Conservation (phyloP, 2,797 vertebrate species). For the Danio kyathit region DNA sequence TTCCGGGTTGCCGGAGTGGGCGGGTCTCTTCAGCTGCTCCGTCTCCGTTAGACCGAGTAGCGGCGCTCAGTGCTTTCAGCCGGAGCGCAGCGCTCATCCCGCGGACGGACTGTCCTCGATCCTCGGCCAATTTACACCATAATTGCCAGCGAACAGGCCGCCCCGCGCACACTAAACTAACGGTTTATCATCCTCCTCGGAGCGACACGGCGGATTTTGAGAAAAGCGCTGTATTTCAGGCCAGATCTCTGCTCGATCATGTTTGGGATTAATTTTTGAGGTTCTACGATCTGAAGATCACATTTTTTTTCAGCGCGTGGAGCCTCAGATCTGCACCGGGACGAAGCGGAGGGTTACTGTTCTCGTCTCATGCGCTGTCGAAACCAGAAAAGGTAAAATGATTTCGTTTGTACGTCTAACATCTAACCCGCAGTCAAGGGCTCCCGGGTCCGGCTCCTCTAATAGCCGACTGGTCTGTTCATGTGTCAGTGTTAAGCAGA, state of each 20-base stretch:
- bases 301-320: conserved; percentile 31
- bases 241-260: conserved; percentile 22
- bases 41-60: conserved; percentile 53
- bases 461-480: not conserved
- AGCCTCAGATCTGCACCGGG: conserved; percentile 24
- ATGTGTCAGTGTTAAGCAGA: conserved; percentile 25
- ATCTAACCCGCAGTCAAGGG: not conserved
- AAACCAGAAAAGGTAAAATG: conserved; percentile 20
- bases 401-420: not conserved
- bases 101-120: conserved; percentile 29
- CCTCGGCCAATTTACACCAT: conserved; percentile 34
- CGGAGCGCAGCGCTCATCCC: conserved; percentile 28
- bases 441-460: not conserved
- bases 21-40: conserved; percentile 49
- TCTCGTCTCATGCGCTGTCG: conserved; percentile 21
- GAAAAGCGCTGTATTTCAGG: conserved; percentile 9
- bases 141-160: conserved; percentile 17
- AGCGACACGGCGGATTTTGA: not conserved
- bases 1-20: conserved; percentile 62
- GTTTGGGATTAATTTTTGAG: conserved; percentile 55
- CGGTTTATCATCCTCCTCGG: conserved; percentile 8
- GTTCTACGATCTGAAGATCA: conserved; percentile 40
- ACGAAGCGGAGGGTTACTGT: conserved; percentile 13
- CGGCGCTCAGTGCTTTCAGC: conserved; percentile 54
- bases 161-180: not conserved